Conservation (phyloP, 2,888 invertebrate species). For the Diaperis boleti region DNA sequence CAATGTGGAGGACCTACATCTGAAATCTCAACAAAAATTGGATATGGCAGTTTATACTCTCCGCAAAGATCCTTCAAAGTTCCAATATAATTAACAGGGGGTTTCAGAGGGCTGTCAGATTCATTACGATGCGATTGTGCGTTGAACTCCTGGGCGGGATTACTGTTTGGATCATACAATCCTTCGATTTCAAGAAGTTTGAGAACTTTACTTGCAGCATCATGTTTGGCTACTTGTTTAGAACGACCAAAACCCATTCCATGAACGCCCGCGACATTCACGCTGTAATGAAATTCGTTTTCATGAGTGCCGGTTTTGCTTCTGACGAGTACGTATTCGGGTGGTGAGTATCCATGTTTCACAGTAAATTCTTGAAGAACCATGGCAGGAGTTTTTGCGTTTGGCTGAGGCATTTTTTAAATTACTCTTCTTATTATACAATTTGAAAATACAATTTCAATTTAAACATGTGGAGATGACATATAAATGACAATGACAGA, state of each 20-base stretch:
- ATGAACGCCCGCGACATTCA: slow-evolving; percentile 60
- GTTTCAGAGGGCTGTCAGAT: slow-evolving; percentile 43
- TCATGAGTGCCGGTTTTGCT: slow-evolving; percentile 59
- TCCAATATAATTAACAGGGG: slow-evolving; percentile 51
- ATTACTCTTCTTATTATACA: background rate
- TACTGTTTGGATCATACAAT: slow-evolving; percentile 55
- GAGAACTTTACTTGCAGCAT: slow-evolving; percentile 69
- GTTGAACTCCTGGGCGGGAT: slow-evolving; percentile 54
- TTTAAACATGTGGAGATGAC: background rate
- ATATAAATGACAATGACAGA: background rate
- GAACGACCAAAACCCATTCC: slow-evolving; percentile 64
- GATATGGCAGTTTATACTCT: slow-evolving; percentile 67
- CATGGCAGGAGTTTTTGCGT: slow-evolving; percentile 74
- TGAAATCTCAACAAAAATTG: slow-evolving; percentile 70
- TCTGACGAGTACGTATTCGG: slow-evolving; percentile 66
- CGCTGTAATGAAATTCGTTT: slow-evolving; percentile 68
- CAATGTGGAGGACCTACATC: slow-evolving; percentile 78
- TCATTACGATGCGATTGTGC: slow-evolving; percentile 47
- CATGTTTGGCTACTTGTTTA: slow-evolving; percentile 74
- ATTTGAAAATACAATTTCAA: background rate
- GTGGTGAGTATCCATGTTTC: slow-evolving; percentile 68
- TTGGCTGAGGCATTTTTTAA: slow-evolving; percentile 38
- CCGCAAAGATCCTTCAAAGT: slow-evolving; percentile 65
- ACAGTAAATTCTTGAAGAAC: slow-evolving; percentile 76
- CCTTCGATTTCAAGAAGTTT: slow-evolving; percentile 63